A percentile compares a stretch with the other conserved stretches of the same genome.
Evolutionary conservation across 2,113 vertebrate genomes (phyloP).

Genomic region (Perccottus glenii): DNA sequence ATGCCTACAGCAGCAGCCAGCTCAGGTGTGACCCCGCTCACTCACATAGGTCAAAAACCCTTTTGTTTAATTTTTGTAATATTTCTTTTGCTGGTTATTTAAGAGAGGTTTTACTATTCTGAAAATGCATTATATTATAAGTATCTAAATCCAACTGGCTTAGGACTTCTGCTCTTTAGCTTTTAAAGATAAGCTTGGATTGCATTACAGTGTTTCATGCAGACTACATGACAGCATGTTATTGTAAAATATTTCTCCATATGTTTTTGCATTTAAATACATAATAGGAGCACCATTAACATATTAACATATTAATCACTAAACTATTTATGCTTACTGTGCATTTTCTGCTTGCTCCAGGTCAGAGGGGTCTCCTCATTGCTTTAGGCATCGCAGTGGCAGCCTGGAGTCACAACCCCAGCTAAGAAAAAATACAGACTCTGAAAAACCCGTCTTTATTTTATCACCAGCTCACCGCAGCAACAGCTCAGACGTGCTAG

Average conservation of each 20-base stretch:
- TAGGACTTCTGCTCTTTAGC: too few relatives aligned
- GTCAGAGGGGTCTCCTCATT: conserved; percentile 81
- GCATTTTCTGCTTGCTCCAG: conserved; percentile 64
- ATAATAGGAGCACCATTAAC: background rate
- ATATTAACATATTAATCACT: background rate
- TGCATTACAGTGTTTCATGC: too few relatives aligned
- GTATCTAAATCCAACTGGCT: too few relatives aligned
- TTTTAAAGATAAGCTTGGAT: too few relatives aligned
- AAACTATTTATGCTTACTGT: too few relatives aligned
- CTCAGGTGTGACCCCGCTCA: conserved; percentile 81
- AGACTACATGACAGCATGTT: too few relatives aligned
- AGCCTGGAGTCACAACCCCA: conserved; percentile 90
- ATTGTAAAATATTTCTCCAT: too few relatives aligned
- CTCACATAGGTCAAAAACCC: background rate
- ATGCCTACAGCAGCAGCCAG: conserved; percentile 95
- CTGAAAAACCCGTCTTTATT: conserved; percentile 83
- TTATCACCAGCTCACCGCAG: conserved; percentile 87
- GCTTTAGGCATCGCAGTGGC: conserved; percentile 89
- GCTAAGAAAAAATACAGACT: conserved; percentile 77
- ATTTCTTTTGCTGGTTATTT: too few relatives aligned
- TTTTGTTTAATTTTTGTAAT: background rate
- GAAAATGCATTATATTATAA: too few relatives aligned
- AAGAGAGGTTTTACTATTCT: too few relatives aligned
- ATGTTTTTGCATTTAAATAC: too few relatives aligned
- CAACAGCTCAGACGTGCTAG: conserved; percentile 91